Conservation (phyloP, 2,113 vertebrate genomes). For the Hylia prasina region DNA sequence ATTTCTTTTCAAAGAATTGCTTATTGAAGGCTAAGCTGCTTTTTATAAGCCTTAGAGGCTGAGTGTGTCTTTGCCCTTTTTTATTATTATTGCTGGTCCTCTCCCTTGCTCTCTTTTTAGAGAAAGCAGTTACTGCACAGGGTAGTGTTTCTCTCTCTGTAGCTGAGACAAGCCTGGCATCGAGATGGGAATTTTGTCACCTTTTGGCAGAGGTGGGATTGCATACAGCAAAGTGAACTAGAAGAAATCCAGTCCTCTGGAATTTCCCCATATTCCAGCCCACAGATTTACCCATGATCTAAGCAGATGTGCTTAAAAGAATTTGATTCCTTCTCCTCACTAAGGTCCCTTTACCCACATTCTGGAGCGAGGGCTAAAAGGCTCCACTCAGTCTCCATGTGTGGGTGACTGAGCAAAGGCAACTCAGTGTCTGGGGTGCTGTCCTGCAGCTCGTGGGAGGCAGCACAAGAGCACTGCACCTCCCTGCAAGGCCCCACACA, state of each 20-base stretch:
- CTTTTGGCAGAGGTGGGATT: background rate
- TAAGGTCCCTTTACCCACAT: background rate
- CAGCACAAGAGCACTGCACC: background rate
- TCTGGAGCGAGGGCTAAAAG: background rate
- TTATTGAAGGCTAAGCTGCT: constrained; percentile 45
- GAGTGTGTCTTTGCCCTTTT: constrained; percentile 22
- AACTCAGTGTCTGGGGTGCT: background rate
- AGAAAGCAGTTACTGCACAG: background rate
- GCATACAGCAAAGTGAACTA: background rate
- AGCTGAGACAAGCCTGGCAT: background rate
- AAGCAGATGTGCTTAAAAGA: background rate
- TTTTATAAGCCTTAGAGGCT: constrained; percentile 44
- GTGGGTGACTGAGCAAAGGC: background rate
- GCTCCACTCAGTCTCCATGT: background rate
- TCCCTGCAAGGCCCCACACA: fast-evolving
- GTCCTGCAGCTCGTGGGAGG: background rate
- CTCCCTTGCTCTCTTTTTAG: background rate
- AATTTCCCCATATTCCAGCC: background rate
- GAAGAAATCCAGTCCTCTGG: background rate
- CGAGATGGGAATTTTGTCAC: background rate
- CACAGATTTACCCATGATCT: background rate
- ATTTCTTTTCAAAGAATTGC: constrained; percentile 53
- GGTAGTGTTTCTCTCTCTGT: background rate
- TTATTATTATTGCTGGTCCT: background rate
- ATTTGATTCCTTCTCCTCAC: background rate